phyloP scores from a whole-genome alignment of 1,140 invertebrate genomes.

The Drosophila pandora region DNA sequence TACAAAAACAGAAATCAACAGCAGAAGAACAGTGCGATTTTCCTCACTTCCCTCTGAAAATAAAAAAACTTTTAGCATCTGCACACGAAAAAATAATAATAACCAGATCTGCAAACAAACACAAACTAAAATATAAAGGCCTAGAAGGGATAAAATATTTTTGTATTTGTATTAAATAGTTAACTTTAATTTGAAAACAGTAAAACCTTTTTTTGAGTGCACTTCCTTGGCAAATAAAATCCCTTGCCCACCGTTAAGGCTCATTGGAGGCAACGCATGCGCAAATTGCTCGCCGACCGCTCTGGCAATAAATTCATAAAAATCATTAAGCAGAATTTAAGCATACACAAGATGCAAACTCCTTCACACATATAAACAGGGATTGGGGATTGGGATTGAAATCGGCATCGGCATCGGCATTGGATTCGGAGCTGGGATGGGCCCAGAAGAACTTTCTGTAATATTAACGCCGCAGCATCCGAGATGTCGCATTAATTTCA shows the following conservation, averaged over 20 bases:
- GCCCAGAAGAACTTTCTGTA: slow-evolving; percentile 36
- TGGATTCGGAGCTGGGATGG: slow-evolving; percentile 18
- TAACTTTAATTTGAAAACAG: background rate
- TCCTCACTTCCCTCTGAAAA: slow-evolving; percentile 35
- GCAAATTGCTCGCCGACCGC: slow-evolving; percentile 74
- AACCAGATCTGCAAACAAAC: background rate
- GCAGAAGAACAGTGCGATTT: slow-evolving; percentile 37
- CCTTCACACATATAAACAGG: slow-evolving; percentile 44
- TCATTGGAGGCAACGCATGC: slow-evolving; percentile 78
- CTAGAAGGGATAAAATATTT: background rate
- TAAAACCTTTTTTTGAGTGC: slow-evolving; percentile 28
- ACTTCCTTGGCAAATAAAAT: slow-evolving; percentile 16
- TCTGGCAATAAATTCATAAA: slow-evolving; percentile 79
- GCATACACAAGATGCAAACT: slow-evolving; percentile 53
- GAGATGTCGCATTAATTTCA: slow-evolving; percentile 75
- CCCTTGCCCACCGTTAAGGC: slow-evolving; percentile 42
- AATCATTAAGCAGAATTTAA: slow-evolving; percentile 75
- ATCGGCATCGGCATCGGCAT: slow-evolving; percentile 2
- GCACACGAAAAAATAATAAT: background rate
- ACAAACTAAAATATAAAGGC: background rate
- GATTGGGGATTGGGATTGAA: slow-evolving; percentile 8
- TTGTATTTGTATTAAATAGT: background rate
- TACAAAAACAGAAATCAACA: slow-evolving; percentile 41
- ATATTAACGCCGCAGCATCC: slow-evolving; percentile 25
- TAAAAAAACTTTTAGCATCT: slow-evolving; percentile 47